Base-by-base conservation (phyloP, 2,113 vertebrate species). In the Pipra filicauda region DNA sequence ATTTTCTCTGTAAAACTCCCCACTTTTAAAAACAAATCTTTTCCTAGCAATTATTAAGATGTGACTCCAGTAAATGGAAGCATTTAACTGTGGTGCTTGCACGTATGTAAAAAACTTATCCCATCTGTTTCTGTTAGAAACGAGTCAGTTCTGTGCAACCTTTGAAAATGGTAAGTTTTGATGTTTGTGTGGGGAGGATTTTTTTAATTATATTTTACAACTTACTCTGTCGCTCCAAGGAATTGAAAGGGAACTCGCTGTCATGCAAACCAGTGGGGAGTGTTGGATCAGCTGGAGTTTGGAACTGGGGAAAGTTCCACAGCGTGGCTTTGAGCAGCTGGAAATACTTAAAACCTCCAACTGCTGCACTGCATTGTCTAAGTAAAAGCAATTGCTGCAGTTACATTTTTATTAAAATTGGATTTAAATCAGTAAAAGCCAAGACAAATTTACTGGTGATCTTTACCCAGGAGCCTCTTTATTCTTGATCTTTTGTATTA, bases 201-300 rank as follows among this genome's bases (percentile, higher is more conserved):
- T 81, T 87, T 91, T 70, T 5, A 89, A 89, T 92, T 84, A 41
- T 10, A 31, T 84, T 92, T 96, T 83, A 91, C 86, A 83, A 6
- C 59, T 77, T n/a, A 31, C 61, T 70, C 39, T 79, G 73, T 71
- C 46, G 35, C 61, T 66, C 44, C 30, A 22, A 24, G 37, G 83
- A 83, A 52, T 33, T 79, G 58, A 61, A 88, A 70, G 83, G 54
- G 64, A 86, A 41, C 64, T 89, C 0, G 0, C 80, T 94, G 79
- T 91, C 84, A 37, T 84, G 89, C 69, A 49, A 79, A 46, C 51
- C 6, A 33, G 43, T 37, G 55, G 75, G 59, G 83, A 44, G 48
- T 8, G 71, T 49, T 79, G 43, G 14, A 93, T 41, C 83, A 79
- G 89, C 27, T 83, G 64, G 58, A 83, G 46, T 30, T 64, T 67